Percentiles rank a stretch among this genome's conserved stretches.
Conservation (phyloP, 92 coral and sea anemone species). For the Porites rus region DNA sequence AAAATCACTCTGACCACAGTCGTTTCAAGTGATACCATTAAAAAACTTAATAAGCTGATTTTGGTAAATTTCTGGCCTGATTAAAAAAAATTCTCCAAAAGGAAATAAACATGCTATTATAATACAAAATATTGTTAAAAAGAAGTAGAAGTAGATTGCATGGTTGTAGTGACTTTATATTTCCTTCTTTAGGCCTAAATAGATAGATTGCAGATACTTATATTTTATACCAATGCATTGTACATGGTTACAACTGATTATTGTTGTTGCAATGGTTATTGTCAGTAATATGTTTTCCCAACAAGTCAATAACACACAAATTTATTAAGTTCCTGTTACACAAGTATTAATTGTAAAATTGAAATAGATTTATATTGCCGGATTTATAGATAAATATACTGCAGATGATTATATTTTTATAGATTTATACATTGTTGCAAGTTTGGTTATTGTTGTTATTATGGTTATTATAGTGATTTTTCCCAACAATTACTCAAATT, state of each 20-base stretch:
- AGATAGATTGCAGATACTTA: constrained; percentile 23
- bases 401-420: constrained; percentile 35
- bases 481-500: constrained; percentile 29
- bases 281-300: constrained; percentile 28
- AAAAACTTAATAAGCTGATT: constrained; percentile 27
- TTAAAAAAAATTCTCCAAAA: no score
- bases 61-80: no score
- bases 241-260: constrained; percentile 27
- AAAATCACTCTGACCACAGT: not conserved
- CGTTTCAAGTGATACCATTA: constrained; percentile 7
- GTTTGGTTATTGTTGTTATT: constrained; percentile 26
- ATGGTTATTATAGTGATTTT: constrained; percentile 34
- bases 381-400: constrained; percentile 40
- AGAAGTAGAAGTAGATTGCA: no score
- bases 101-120: not conserved
- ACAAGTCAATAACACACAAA: constrained; percentile 36
- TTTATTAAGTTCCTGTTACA: constrained; percentile 42
- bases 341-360: constrained; percentile 27
- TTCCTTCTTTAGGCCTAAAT: constrained; percentile 24
- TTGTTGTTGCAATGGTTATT: constrained; percentile 34
- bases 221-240: constrained; percentile 27
- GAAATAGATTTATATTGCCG: constrained; percentile 31
- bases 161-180: not conserved
- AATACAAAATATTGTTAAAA: not conserved
- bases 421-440: not conserved